Conservation (phyloP, 2,797 vertebrate genomes). For the Pseudochirops cupreus region DNA sequence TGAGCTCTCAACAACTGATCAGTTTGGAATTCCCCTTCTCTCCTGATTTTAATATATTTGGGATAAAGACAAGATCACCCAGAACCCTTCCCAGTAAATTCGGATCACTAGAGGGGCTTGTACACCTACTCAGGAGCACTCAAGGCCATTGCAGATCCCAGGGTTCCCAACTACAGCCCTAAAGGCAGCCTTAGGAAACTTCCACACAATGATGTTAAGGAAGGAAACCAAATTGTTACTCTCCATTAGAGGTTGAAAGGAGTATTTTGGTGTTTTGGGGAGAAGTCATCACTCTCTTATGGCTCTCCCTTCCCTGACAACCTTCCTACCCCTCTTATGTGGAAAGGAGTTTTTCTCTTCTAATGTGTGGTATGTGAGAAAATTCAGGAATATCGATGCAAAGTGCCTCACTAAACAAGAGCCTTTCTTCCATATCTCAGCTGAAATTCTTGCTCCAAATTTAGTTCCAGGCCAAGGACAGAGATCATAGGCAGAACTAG, state of each 20-base stretch:
- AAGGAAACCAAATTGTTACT: slow-evolving; percentile 50
- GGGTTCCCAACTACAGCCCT: slow-evolving; percentile 28
- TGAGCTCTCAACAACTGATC: background rate
- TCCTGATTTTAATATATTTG: slow-evolving; percentile 32
- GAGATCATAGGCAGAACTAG: slow-evolving; percentile 35
- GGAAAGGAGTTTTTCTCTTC: slow-evolving; percentile 50
- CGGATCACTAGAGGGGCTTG: slow-evolving; percentile 45
- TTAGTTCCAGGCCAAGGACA: slow-evolving; percentile 30
- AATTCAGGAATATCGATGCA: background rate
- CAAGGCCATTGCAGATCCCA: background rate
- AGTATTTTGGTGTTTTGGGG: slow-evolving; percentile 64
- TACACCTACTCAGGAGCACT: background rate
- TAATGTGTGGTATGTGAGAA: slow-evolving; percentile 18
- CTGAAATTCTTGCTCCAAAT: slow-evolving; percentile 35
- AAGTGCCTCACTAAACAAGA: slow-evolving; percentile 37
- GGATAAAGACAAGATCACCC: slow-evolving; percentile 28
- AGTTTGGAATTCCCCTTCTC: slow-evolving; percentile 34
- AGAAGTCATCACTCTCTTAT: slow-evolving; percentile 51
- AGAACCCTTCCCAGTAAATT: slow-evolving; percentile 47
- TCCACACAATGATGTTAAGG: slow-evolving; percentile 46
- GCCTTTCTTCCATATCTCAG: background rate
- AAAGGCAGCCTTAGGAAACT: slow-evolving; percentile 47
- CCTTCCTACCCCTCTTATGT: background rate
- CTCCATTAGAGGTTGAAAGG: slow-evolving; percentile 67
- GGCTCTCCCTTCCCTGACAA: slow-evolving; percentile 52